Base-by-base conservation (phyloP, 2,888 invertebrate species). In the Melikaiella ostensackeni region DNA sequence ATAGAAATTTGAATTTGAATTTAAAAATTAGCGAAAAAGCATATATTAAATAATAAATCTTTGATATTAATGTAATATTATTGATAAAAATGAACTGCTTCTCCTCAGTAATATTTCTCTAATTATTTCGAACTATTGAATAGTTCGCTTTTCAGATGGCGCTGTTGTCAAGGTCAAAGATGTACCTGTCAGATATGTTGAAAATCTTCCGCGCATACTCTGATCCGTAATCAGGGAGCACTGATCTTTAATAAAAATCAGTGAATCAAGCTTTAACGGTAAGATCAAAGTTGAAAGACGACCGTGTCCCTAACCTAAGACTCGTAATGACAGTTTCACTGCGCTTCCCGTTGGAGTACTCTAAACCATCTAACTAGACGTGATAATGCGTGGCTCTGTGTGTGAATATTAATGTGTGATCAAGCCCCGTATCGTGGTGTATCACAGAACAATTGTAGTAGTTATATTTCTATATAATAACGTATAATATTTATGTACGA, bases 361-460 rank as follows among this genome's bases (percentile, higher is more conserved):
- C 73, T 75, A 75, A 80, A 77, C 76, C 79, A 63, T 82, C 80
- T 79, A 82, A 80, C 80, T 80, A 78, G 76, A 77, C 55, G 77
- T 75, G 78, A 27, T 57, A 74, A 62, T 70, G 74, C 66, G 63
- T 75, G 77, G 77, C 74, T 73, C 66, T 73, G 63, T 78, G 79
- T 79, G 74, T 76, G 77, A 79, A 74, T 80, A 77, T 77, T 79
- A 76, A 87, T 84, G 84, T 88, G 91, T 91, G 91, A 91, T 91
- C 90, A 91, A 91, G 90, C 90, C 90, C 90, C 91, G 89, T 89
- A 91, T 91, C 87, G 88, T 91, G 90, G 89, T 90, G 89, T 91
- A 91, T 91, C 91, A 91, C 91, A 91, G 91, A 91, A 91, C 89
- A 91, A 91, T 91, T 88, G 89, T 90, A 89, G 86, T 90, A 90